Evolutionary conservation across 2,888 invertebrate genomes (phyloP).

Genomic region (Thymelicus lineola): DNA sequence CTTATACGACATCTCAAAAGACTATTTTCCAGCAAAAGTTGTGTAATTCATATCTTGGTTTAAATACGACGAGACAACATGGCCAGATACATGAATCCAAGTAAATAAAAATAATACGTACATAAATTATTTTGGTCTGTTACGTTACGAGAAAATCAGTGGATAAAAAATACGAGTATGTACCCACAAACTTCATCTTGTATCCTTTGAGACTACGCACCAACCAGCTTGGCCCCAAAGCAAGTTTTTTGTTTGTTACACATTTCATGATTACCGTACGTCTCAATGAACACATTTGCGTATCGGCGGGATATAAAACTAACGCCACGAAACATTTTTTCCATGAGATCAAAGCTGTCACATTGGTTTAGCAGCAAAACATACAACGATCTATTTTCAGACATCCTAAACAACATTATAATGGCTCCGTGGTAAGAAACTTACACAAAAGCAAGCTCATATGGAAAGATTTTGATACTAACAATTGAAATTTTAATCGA

Average conservation of each 20-base stretch:
- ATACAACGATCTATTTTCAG: constrained; percentile 39
- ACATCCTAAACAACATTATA: constrained; percentile 14
- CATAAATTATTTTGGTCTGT: no score
- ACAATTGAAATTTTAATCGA: no score
- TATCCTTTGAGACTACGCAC: background rate
- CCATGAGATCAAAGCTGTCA: constrained; percentile 37
- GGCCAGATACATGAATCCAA: no score
- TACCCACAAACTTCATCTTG: background rate
- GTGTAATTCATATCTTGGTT: no score
- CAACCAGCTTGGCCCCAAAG: background rate
- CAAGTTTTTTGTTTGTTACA: background rate
- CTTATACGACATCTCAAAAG: no score
- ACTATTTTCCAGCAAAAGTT: no score
- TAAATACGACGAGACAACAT: no score
- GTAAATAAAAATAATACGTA: no score
- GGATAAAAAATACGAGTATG: no score
- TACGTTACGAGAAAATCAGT: no score
- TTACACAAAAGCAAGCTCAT: no score
- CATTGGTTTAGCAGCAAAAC: constrained; percentile 23
- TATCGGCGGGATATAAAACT: constrained; percentile 6
- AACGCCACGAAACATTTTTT: constrained; percentile 34
- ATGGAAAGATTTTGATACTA: no score
- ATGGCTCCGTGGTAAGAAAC: background rate
- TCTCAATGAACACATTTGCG: constrained; percentile 8
- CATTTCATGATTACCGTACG: background rate